These are phyloP conservation scores for Oriolus oriolus DNA, from an alignment of 2,113 vertebrate genomes.

Conservation along the genomic window DNA sequence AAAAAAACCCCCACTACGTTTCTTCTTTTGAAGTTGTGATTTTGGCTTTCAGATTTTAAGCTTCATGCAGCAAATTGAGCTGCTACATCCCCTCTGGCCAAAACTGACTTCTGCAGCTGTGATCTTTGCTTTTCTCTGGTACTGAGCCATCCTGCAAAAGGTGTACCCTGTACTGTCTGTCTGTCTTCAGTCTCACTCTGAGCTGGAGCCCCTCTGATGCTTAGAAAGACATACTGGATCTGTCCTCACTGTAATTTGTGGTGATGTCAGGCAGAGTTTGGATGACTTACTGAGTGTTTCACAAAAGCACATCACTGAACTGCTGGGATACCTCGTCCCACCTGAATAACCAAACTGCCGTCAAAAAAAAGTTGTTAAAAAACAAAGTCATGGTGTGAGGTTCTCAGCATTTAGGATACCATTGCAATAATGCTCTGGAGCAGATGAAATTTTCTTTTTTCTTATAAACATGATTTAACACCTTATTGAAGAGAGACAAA, in stretches of 20 bases:
- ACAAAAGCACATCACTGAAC: neutral
- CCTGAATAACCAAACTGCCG: neutral
- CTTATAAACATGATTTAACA: neutral
- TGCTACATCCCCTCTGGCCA: neutral
- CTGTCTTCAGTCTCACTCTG: neutral
- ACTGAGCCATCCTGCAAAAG: neutral
- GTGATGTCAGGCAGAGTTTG: neutral
- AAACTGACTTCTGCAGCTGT: neutral
- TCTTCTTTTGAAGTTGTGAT: neutral
- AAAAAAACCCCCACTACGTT: accelerated
- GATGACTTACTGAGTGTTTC: neutral
- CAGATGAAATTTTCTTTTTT: neutral
- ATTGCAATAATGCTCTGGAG: neutral
- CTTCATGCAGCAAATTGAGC: neutral
- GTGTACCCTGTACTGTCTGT: neutral
- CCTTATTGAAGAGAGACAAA: neutral
- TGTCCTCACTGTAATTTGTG: neutral
- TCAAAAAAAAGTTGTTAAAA: neutral
- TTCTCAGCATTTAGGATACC: neutral
- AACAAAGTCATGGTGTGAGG: neutral
- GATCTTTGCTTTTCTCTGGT: neutral
- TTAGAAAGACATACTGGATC: neutral
- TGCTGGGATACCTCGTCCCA: neutral
- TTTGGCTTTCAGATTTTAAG: neutral
- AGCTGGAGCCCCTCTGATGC: neutral